A percentile compares a stretch with the other conserved stretches of the same genome.
phyloP scores from a whole-genome alignment of 2,888 invertebrate species.

The Sturmia bella region DNA sequence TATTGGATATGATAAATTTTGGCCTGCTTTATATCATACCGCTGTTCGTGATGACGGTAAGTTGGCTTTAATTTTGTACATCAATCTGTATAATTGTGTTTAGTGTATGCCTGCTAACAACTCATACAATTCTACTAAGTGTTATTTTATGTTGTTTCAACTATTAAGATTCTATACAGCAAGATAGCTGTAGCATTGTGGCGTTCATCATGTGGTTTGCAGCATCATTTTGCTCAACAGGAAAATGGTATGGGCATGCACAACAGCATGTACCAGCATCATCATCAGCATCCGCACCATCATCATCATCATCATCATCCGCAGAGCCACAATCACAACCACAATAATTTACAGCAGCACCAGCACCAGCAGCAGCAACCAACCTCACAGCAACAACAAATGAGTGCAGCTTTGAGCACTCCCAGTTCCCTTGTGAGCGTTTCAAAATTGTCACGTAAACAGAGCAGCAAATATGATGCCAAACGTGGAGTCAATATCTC shows the following conservation, averaged over 20 bases:
- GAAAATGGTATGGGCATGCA: constrained; percentile 74
- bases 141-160: background rate
- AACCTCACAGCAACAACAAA: constrained; percentile 65
- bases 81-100: background rate
- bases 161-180: constrained; percentile 87
- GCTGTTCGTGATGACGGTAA: constrained; percentile 89
- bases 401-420: constrained; percentile 37
- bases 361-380: constrained; percentile 74
- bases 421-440: constrained; percentile 64
- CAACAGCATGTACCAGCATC: constrained; percentile 77
- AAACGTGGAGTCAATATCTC: constrained; percentile 81
- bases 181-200: constrained; percentile 92
- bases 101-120: background rate
- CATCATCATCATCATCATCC: constrained; percentile 44
- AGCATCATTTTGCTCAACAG: constrained; percentile 82
- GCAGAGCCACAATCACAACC: constrained; percentile 63
- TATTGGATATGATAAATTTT: constrained; percentile 91
- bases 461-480: constrained; percentile 82
- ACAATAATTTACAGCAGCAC: constrained; percentile 68
- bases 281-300: constrained; percentile 75
- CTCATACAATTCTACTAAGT: background rate
- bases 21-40: constrained; percentile 92
- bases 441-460: constrained; percentile 79
- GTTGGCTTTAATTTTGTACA: constrained; percentile 75
- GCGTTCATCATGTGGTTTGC: constrained; percentile 88